Evolutionary conservation across 2,797 vertebrate species (phyloP).

Genomic region (Semaprochilodus insignis): DNA sequence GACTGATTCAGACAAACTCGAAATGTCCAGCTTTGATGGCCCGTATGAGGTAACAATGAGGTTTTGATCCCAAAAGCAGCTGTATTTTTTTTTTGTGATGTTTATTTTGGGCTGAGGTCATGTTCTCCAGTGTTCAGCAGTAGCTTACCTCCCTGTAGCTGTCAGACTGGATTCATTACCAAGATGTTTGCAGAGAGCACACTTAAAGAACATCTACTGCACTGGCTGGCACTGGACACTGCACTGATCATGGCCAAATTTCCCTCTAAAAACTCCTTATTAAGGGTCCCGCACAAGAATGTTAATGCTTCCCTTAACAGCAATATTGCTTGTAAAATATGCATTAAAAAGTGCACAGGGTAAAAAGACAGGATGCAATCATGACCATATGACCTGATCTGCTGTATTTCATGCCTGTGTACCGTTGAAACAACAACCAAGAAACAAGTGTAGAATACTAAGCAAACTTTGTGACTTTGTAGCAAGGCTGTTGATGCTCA

Average conservation of each 20-base stretch:
- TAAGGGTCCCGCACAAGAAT: background rate
- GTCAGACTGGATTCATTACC: constrained; percentile 36
- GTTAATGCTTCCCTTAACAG: background rate
- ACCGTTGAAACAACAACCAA: background rate
- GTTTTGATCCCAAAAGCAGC: constrained; percentile 17
- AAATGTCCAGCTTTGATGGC: constrained; percentile 38
- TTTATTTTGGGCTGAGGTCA: constrained; percentile 29
- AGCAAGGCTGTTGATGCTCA: background rate
- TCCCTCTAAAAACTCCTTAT: background rate
- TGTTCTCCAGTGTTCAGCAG: constrained; percentile 17
- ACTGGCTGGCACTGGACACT: constrained; percentile 24
- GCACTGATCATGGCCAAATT: constrained; percentile 5
- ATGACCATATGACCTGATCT: background rate
- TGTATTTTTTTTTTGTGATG: constrained; percentile 9
- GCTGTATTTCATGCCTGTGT: background rate
- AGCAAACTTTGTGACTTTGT: background rate
- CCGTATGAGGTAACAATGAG: background rate
- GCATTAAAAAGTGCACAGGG: background rate
- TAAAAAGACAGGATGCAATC: background rate
- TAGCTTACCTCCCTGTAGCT: constrained; percentile 32
- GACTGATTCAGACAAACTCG: constrained; percentile 15
- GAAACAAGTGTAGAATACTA: background rate
- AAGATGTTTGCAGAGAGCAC: constrained; percentile 34
- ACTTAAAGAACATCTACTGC: constrained; percentile 25
- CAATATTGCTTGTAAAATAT: background rate